phyloP scores from a whole-genome alignment of 2,797 vertebrate genomes.

The Sebastes reedi region DNA sequence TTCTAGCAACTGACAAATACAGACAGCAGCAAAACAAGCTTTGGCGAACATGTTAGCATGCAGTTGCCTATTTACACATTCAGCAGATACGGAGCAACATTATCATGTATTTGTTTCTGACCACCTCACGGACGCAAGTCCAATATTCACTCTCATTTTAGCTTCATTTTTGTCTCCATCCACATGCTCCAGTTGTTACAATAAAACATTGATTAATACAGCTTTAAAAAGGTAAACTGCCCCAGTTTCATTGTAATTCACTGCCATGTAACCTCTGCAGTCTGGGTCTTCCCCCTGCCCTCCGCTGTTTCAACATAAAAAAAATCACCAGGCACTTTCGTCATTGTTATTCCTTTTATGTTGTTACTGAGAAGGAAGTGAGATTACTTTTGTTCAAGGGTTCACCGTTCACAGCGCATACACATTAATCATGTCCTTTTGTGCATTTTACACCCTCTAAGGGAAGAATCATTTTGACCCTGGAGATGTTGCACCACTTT shows the following conservation, averaged over 20 bases:
- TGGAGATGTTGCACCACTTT: neutral
- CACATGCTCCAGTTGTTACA: neutral
- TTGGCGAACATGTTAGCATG: neutral
- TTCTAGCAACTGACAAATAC: neutral
- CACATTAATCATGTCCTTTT: neutral
- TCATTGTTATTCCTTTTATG: neutral
- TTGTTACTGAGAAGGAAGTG: neutral
- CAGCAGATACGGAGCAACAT: neutral
- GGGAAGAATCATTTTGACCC: neutral
- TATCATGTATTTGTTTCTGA: neutral
- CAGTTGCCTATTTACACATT: neutral
- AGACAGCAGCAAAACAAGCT: neutral
- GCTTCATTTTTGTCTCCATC: neutral
- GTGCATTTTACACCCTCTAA: neutral
- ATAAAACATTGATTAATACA: neutral
- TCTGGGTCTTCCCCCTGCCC: neutral
- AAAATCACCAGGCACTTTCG: neutral
- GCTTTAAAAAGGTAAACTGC: neutral
- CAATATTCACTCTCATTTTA: neutral
- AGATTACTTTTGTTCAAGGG: neutral
- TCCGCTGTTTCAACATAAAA: constrained; percentile 28
- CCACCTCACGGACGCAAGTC: neutral
- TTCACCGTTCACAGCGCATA: neutral
- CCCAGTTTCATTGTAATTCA: neutral
- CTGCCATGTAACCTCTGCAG: neutral